Percentiles rank a stretch among this genome's conserved stretches.
Conservation (phyloP, 2,113 vertebrate species). For the Bubo blakistoni region DNA sequence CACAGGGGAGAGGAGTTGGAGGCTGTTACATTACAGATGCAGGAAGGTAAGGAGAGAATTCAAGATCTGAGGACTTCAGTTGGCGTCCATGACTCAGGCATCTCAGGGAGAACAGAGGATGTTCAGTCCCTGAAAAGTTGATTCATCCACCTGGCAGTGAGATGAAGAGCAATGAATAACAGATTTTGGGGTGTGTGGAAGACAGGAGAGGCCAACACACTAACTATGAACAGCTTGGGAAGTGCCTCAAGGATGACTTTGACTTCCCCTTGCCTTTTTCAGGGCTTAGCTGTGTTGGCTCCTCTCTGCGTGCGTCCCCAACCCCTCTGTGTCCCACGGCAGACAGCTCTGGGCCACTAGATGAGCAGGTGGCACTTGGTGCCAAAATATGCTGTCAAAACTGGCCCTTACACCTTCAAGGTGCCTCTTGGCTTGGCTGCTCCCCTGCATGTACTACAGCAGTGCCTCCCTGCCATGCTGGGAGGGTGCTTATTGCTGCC, state of each 20-base stretch:
- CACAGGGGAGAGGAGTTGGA: neutral
- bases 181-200: neutral
- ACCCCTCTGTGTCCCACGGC: neutral
- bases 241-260: neutral
- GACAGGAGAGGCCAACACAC: neutral
- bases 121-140: conserved; percentile 28
- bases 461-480: neutral
- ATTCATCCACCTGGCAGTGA: conserved; percentile 7
- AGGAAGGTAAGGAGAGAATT: conserved; percentile 7
- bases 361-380: neutral
- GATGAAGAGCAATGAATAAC: neutral
- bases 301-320: neutral
- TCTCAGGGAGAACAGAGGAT: neutral
- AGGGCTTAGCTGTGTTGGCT: neutral
- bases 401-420: neutral
- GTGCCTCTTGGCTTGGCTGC: neutral
- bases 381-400: neutral
- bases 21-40: neutral
- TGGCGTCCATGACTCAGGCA: neutral
- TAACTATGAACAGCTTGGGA: neutral
- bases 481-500: neutral
- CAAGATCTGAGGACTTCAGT: neutral
- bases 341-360: neutral
- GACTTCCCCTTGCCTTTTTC: neutral
- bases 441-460: neutral